Conservation (phyloP, 2,888 invertebrate genomes). For the Diploptera punctata region DNA sequence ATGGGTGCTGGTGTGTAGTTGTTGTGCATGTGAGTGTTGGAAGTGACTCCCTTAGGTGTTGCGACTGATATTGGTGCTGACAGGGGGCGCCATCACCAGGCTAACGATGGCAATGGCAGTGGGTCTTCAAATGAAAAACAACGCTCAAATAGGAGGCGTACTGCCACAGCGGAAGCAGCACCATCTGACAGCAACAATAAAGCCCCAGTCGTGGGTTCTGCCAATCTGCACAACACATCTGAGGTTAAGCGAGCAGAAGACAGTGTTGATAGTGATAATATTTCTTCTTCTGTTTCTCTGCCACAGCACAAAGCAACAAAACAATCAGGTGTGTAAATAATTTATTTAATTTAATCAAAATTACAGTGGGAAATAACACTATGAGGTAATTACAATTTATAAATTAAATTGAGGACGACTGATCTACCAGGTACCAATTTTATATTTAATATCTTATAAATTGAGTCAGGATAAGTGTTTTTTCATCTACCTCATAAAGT, state of each 20-base stretch:
- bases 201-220: constrained; percentile 9
- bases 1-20: no score
- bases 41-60: constrained; percentile 21
- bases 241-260: constrained; percentile 3
- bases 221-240: constrained; percentile 27
- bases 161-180: not conserved
- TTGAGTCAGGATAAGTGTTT: no score
- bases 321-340: constrained; percentile 26
- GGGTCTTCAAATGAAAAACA: constrained; percentile 15
- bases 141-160: constrained; percentile 2
- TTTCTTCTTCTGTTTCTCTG: constrained; percentile 36
- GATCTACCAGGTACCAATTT: no score
- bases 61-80: constrained; percentile 21
- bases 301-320: constrained; percentile 20
- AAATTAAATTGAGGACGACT: no score
- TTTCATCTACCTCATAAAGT: no score
- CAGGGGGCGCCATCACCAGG: constrained; percentile 21
- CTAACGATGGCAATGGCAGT: not conserved
- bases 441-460: no score
- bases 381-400: no score
- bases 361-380: no score
- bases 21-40: constrained; percentile 1
- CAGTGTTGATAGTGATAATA: constrained; percentile 39
- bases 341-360: no score
- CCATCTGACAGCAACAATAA: constrained; percentile 3